phyloP scores from a whole-genome alignment of 2,888 invertebrate genomes.

The Isotomurus palustris region DNA sequence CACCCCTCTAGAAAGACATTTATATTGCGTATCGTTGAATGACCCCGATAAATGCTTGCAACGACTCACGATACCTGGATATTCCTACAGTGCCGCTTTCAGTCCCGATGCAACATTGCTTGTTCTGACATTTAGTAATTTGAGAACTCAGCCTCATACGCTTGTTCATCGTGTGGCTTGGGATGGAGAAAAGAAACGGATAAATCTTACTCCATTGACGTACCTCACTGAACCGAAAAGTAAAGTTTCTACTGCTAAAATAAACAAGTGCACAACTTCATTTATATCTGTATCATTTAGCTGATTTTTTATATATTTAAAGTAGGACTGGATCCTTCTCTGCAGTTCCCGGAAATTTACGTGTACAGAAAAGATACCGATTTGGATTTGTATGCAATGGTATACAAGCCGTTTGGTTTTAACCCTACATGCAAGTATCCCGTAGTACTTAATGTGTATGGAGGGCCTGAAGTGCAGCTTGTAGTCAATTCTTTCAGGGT shows the following conservation, averaged over 20 bases:
- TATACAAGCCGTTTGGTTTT: slow-evolving; percentile 74
- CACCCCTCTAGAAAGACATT: slow-evolving; percentile 84
- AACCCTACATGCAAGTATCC: slow-evolving; percentile 68
- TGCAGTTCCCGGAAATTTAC: slow-evolving; percentile 64
- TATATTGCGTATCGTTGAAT: slow-evolving; percentile 75
- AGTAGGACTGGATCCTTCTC: slow-evolving; percentile 45
- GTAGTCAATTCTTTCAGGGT: slow-evolving; percentile 94
- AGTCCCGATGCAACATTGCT: slow-evolving; percentile 62
- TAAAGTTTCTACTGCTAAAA: neutral
- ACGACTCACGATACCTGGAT: slow-evolving; percentile 49
- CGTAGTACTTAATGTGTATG: slow-evolving; percentile 93
- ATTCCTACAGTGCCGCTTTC: slow-evolving; percentile 77
- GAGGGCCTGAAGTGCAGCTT: slow-evolving; percentile 96
- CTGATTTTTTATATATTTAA: neutral
- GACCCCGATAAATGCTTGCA: slow-evolving; percentile 65
- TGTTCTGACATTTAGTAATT: slow-evolving; percentile 58
- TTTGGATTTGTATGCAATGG: slow-evolving; percentile 75
- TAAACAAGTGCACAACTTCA: neutral
- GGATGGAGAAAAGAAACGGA: slow-evolving; percentile 63
- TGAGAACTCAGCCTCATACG: slow-evolving; percentile 39
- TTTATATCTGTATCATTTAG: neutral
- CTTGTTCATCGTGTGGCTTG: slow-evolving; percentile 62
- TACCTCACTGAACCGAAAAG: slow-evolving; percentile 58
- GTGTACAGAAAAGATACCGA: slow-evolving; percentile 51
- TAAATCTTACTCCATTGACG: slow-evolving; percentile 66